These are phyloP conservation scores for Leptinotarsa haldemani DNA, from an alignment of 2,888 invertebrate species.

Conservation along the genomic window DNA sequence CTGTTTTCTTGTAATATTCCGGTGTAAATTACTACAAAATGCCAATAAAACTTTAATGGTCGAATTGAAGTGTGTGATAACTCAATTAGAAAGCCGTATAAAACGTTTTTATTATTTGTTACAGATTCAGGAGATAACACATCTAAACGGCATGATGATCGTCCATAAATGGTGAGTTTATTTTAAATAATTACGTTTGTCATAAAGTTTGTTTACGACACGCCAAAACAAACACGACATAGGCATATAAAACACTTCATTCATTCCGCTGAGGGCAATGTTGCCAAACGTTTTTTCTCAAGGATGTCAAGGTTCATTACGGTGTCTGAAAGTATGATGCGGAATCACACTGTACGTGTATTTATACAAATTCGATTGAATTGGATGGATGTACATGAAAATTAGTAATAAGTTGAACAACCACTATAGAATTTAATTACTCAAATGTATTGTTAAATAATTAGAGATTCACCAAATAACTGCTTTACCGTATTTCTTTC, in stretches of 20 bases:
- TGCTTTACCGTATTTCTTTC: too few species aligned
- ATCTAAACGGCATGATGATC: conserved; percentile 23
- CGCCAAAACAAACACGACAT: conserved; percentile 30
- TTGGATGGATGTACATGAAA: too few species aligned
- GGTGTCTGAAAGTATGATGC: background rate
- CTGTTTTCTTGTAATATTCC: background rate
- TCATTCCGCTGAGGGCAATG: conserved; percentile 53
- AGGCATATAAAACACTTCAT: conserved; percentile 56
- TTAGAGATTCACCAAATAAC: too few species aligned
- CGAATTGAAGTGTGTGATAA: conserved; percentile 18
- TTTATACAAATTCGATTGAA: too few species aligned
- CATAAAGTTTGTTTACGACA: conserved; percentile 57
- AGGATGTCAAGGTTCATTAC: conserved; percentile 18
- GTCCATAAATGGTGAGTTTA: conserved; percentile 52
- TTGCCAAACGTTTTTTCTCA: conserved; percentile 27
- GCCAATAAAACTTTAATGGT: conserved; percentile 16
- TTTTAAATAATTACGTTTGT: conserved; percentile 53
- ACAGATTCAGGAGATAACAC: conserved; percentile 47
- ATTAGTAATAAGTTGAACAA: too few species aligned
- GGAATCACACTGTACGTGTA: background rate
- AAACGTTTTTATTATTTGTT: conserved; percentile 49
- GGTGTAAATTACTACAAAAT: conserved; percentile 1
- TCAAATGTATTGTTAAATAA: too few species aligned
- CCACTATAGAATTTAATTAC: too few species aligned
- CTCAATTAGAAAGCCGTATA: conserved; percentile 36